Percentiles rank a stretch among this genome's conserved stretches.
These are phyloP conservation scores for Asobara japonica DNA, from an alignment of 1,140 invertebrate species.

Conservation along the genomic window DNA sequence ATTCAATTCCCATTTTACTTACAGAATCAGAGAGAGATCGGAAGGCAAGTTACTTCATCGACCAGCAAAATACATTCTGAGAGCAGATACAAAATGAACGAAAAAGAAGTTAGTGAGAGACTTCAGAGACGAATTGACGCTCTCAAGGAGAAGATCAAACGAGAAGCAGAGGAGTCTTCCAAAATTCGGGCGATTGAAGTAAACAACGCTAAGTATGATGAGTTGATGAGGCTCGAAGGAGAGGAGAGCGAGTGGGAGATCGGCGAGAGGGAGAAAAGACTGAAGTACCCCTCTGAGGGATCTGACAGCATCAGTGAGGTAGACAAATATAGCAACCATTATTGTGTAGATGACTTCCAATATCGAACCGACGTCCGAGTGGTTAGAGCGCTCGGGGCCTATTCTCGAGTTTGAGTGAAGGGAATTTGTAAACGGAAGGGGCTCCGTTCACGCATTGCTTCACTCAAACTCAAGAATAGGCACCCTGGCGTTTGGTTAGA, in stretches of 20 bases:
- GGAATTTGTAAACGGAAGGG: too few species aligned
- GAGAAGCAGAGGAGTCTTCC: constrained; percentile 42
- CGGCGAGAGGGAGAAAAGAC: constrained; percentile 1
- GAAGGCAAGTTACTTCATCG: neutral
- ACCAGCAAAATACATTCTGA: neutral
- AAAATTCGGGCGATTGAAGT: constrained; percentile 40
- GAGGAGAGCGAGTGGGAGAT: neutral
- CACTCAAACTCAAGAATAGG: too few species aligned
- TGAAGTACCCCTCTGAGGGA: neutral
- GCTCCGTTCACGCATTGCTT: too few species aligned
- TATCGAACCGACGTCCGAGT: too few species aligned
- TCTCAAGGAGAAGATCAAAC: constrained; percentile 50
- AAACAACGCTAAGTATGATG: constrained; percentile 47
- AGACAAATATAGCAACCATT: too few species aligned
- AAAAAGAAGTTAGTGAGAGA: constrained; percentile 43
- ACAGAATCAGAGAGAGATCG: neutral
- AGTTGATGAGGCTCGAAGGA: constrained; percentile 19
- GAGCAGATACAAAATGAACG: constrained; percentile 25
- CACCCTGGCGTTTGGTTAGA: too few species aligned
- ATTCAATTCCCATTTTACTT: too few species aligned
- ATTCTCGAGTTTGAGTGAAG: too few species aligned
- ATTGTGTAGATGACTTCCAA: too few species aligned
- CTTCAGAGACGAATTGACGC: constrained; percentile 49
- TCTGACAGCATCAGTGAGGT: neutral
- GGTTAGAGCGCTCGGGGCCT: too few species aligned